Base-by-base conservation (phyloP, 30 jellyfish, hydroid and myxozoan genomes). In the Aurelia aurita region DNA sequence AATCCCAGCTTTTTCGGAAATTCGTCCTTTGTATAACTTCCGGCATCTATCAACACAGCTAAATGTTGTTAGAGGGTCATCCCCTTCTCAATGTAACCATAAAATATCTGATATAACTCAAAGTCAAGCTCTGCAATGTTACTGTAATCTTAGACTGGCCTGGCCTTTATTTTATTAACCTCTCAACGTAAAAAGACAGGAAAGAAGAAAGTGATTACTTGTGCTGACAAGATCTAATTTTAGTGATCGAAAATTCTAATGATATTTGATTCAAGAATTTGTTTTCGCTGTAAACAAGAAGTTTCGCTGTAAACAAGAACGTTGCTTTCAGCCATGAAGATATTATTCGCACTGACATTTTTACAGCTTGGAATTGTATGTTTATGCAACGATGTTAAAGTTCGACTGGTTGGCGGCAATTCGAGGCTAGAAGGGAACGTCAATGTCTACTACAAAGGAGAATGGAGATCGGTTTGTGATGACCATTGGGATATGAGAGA, bases 401-500 rank as follows among this genome's bases (percentile, higher is more conserved):
- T 92, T 21, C 97, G 98, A n/a, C 82, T 92, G 11, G 77, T 71
- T 15, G 97, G 92, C 20, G 96, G 98, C 69, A 54, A 54, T 20
- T 39, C 94, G 26, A 58, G 51, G 11, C 46, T 62, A 39, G 97
- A 92, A 59, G 98, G 98, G 26, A 65, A 87, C 65, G 98, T 92
- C 32, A 90, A 87, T 60, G 88, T 86, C 14, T 92, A 60, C 65
- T 77, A 58, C 82, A 65, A 82, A 29, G 90, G 90, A 5, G 92
- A 81, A 79, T 92, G 98, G 98, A 79, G 91, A 26, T 74, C 77
- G 39, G 82, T 92, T 14, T 92, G 98, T 51, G 98, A 92, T 79
- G 98, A 92, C 77, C 79, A 73, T 43, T 92, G 96, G 89, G 98
- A 92, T 70, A 59, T 64, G 21, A 80, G 98, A 74, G 98, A 92